These are phyloP conservation scores for Sycophila sp. DNA, from an alignment of 1,140 invertebrate genomes.

Conservation along the genomic window DNA sequence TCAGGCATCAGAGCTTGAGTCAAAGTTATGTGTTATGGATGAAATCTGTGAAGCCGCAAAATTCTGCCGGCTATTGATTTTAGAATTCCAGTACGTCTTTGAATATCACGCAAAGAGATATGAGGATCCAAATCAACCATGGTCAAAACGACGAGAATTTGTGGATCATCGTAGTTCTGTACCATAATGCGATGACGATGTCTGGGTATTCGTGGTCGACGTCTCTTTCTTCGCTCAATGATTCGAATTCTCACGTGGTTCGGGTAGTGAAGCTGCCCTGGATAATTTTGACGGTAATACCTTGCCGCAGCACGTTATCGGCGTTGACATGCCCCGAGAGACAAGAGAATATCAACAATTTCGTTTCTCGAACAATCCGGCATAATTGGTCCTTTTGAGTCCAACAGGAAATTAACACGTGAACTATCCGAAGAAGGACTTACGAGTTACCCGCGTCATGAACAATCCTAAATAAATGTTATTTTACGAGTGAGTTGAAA, in stretches of 20 bases:
- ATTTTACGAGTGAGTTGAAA: background rate
- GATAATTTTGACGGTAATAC: background rate
- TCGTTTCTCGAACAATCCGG: too few relatives aligned
- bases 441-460: too few relatives aligned
- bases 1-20: background rate
- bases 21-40: background rate
- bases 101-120: background rate
- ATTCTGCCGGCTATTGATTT: background rate
- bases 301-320: conserved; percentile 4
- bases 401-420: too few relatives aligned
- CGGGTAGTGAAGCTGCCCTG: background rate
- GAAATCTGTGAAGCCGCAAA: conserved; percentile 3
- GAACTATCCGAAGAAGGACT: too few relatives aligned
- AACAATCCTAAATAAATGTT: too few relatives aligned
- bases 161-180: too few relatives aligned
- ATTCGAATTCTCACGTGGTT: too few relatives aligned
- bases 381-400: too few relatives aligned
- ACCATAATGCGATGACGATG: too few relatives aligned
- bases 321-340: background rate
- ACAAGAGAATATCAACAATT: background rate
- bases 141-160: too few relatives aligned
- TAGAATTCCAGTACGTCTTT: background rate
- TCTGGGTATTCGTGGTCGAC: too few relatives aligned
- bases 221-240: too few relatives aligned
- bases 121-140: background rate